Percentiles rank a stretch among this genome's conserved stretches.
Evolutionary conservation across 2,888 invertebrate genomes (phyloP).

Genomic region (Parasteatoda lunata): DNA sequence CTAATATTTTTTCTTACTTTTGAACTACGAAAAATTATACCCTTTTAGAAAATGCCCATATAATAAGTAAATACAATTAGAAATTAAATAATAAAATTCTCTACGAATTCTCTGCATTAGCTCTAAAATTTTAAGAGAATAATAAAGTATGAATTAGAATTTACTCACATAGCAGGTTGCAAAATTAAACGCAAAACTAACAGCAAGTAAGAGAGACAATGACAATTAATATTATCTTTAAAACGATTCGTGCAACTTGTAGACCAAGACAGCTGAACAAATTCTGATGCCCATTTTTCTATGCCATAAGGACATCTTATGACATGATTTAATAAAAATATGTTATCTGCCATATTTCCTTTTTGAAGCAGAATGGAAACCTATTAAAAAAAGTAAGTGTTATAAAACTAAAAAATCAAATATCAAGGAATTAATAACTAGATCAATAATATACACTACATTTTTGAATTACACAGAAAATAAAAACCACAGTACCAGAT

Average conservation of each 20-base stretch:
- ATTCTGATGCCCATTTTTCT: conserved; percentile 35
- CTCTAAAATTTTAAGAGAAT: background rate
- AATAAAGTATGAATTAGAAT: background rate
- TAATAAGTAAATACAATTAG: too few relatives aligned
- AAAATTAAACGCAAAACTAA: conserved; percentile 37
- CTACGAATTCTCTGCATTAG: too few relatives aligned
- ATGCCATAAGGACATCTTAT: conserved; percentile 50
- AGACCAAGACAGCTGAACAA: conserved; percentile 37
- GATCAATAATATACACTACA: background rate
- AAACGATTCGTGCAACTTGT: background rate
- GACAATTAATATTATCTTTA: conserved; percentile 5
- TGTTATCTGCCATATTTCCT: conserved; percentile 8
- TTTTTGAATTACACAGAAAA: background rate
- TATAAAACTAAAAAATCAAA: background rate
- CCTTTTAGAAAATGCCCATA: too few relatives aligned
- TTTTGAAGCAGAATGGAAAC: conserved; percentile 18
- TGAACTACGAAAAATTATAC: too few relatives aligned
- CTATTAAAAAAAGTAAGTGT: background rate
- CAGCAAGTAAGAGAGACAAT: conserved; percentile 23
- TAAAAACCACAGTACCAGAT: background rate
- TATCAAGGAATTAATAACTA: too few relatives aligned
- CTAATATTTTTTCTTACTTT: too few relatives aligned
- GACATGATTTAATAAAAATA: conserved; percentile 43
- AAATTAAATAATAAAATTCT: too few relatives aligned
- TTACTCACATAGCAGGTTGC: conserved; percentile 49